Evolutionary conservation across 2,113 vertebrate genomes (phyloP), one percentile per base, ranked within the genome.

Genomic region (Halcyon senegalensis): DNA sequence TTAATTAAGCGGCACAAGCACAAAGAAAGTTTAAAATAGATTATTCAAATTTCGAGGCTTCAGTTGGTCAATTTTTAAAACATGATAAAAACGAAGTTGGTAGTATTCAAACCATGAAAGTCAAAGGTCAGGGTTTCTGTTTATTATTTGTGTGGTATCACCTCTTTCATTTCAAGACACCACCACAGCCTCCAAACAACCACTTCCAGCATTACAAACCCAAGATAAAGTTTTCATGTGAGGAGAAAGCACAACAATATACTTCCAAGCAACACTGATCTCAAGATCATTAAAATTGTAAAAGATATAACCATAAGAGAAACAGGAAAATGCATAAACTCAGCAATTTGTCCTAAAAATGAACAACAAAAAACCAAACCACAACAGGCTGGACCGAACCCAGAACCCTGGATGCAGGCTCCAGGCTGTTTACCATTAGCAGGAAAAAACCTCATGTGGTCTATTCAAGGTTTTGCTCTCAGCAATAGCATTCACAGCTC

Each of bases 371-470:
- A 62, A 25, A 19, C 16, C 80, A 72, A 53, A 13, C 20, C 74
- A 70, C 30, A 84, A 35, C 3, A 27, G 76, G 13, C 25, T 66
- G 59, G 43, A 55, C 75, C 39, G 33, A 88, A 84, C 50, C 25
- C 55, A 86, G 68, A 67, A 62, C 4, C 13, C 27, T 10, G 37
- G 24, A 44, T 50, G 44, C n/a, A 85, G 15, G 9, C 43, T 84
- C 50, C 73, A 73, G 39, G 21, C 31, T 78, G 67, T 43, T 90
- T 13, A 59, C 19, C 6, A 31, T 27, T 43, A 58, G 48, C 55
- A 53, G 50, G 72, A 80, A 83, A 75, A 92, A 53, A 0, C 5
- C 10, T 41, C n/a, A 39, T 0, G 0, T 18, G 28, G n/a, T 41
- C 6, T n/a, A n/a, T 66, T 81, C 10, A 37, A 16, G 51, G 28